Evolutionary conservation across 2,113 vertebrate genomes (phyloP).

Genomic region (Euleptes europaea): DNA sequence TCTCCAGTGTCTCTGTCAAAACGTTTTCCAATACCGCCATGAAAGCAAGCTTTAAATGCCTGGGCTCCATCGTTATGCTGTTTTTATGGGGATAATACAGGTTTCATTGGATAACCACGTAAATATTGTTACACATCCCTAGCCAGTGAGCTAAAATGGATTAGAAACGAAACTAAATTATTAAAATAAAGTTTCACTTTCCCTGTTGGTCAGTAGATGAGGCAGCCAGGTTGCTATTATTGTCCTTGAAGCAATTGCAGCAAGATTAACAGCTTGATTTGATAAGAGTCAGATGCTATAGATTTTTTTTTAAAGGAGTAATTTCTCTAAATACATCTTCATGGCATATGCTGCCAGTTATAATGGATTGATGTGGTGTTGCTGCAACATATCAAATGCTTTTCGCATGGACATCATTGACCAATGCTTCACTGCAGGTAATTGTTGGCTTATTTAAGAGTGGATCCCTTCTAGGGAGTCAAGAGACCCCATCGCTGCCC

Average conservation of each 20-base stretch:
- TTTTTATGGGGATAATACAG: too few species aligned
- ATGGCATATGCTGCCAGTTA: not conserved
- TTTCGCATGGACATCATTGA: slow-evolving; percentile 19
- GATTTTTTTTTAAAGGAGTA: not conserved
- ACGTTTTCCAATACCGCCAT: too few species aligned
- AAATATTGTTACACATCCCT: too few species aligned
- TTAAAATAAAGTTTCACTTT: not conserved
- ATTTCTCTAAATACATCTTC: not conserved
- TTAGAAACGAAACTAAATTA: not conserved
- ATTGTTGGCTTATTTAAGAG: not conserved
- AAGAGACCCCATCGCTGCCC: too few species aligned
- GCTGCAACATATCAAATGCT: slow-evolving; percentile 16
- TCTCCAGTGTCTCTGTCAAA: too few species aligned
- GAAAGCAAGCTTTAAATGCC: too few species aligned
- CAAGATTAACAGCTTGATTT: not conserved
- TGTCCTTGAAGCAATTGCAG: accelerated
- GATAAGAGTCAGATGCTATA: not conserved
- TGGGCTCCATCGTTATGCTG: too few species aligned
- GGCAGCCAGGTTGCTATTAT: not conserved
- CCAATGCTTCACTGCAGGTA: not conserved
- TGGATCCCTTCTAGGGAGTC: not conserved
- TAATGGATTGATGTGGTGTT: not conserved
- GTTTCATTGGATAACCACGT: too few species aligned
- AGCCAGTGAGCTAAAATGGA: not conserved
- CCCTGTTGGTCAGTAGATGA: not conserved